Conservation (phyloP, 1,140 invertebrate species). For the Pseudomyrmex dendroicus region DNA sequence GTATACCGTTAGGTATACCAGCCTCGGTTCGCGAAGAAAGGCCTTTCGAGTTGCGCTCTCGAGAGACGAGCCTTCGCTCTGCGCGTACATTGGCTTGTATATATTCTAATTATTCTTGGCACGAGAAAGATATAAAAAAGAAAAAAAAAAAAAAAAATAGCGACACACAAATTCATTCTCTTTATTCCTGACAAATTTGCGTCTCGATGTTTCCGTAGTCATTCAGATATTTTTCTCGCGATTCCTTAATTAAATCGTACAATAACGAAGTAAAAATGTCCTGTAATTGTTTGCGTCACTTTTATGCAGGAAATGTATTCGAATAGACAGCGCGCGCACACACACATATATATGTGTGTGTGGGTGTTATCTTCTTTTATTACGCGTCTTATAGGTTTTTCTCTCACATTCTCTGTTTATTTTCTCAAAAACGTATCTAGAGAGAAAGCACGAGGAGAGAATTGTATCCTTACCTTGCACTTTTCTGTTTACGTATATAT, state of each 20-base stretch:
- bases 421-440: background rate
- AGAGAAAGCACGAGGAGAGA: background rate
- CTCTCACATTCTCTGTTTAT: background rate
- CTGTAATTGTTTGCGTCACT: too few relatives aligned
- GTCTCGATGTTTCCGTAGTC: background rate
- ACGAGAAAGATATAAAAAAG: background rate
- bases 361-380: too few relatives aligned
- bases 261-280: too few relatives aligned
- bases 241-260: background rate
- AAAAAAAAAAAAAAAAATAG: too few relatives aligned
- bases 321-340: too few relatives aligned
- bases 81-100: too few relatives aligned
- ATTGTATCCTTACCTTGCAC: background rate
- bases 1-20: conserved; percentile 41
- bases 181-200: background rate
- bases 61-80: conserved; percentile 13
- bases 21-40: conserved; percentile 30
- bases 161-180: background rate
- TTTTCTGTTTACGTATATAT: background rate
- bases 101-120: conserved; percentile 9
- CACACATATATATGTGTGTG: too few relatives aligned
- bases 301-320: too few relatives aligned
- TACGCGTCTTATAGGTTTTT: too few relatives aligned
- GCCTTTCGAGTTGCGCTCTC: background rate
- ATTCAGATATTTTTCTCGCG: background rate